Evolutionary conservation across 2,888 invertebrate species (phyloP).

Genomic region (Ceramica pisi): DNA sequence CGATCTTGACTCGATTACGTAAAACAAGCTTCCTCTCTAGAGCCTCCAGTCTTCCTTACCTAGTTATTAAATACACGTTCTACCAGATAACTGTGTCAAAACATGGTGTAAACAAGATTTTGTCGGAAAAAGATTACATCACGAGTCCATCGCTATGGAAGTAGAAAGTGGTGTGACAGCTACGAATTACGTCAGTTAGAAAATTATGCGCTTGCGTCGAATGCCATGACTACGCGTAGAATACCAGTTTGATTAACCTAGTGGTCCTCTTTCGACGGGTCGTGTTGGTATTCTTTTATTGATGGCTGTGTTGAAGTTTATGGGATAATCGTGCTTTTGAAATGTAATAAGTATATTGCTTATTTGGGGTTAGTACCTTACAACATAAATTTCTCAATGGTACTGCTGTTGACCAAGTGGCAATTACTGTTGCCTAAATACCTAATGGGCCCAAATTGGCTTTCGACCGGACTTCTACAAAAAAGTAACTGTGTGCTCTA

Average conservation of each 20-base stretch:
- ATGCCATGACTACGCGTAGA: slow-evolving; percentile 62
- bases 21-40: slow-evolving; percentile 31
- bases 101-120: slow-evolving; percentile 55
- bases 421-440: slow-evolving; percentile 4
- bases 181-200: slow-evolving; percentile 69
- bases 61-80: slow-evolving; percentile 29
- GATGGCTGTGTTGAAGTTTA: slow-evolving; percentile 19
- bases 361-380: not conserved
- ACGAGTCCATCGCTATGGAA: slow-evolving; percentile 59
- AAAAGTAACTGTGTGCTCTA: slow-evolving; percentile 31
- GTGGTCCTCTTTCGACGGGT: slow-evolving; percentile 34
- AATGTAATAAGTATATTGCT: not conserved
- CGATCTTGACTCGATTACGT: slow-evolving; percentile 44
- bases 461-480: slow-evolving; percentile 6
- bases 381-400: not conserved
- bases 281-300: slow-evolving; percentile 11
- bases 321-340: slow-evolving; percentile 14
- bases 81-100: slow-evolving; percentile 52
- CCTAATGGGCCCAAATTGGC: slow-evolving; percentile 1
- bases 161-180: slow-evolving; percentile 73
- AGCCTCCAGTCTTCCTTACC: slow-evolving; percentile 37
- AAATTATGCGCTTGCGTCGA: slow-evolving; percentile 72
- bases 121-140: slow-evolving; percentile 61
- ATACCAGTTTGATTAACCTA: slow-evolving; percentile 65
- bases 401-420: not conserved